Evolutionary conservation across 2,888 invertebrate species (phyloP), one percentile per base, ranked within the genome.

Genomic region (Eupithecia vulgata): DNA sequence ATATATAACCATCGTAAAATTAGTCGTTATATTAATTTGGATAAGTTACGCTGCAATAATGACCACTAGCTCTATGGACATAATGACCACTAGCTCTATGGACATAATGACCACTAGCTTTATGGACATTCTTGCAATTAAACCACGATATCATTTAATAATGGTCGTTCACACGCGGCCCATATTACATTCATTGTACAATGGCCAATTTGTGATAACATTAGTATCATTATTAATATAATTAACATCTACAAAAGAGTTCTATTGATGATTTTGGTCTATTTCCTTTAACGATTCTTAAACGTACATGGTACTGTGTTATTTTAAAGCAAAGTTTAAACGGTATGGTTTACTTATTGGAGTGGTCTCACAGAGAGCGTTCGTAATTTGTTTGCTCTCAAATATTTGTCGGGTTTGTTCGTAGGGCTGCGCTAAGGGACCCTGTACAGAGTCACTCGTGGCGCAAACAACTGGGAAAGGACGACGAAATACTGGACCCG

Each of bases 351-450:
- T 34, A 61, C 61, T 34, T 2, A 25, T 57, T 57, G 34, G 73
- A 57, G 30, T 42, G 25, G 59, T 15, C 64, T 13, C 65, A 52
- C 30, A 71, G 64, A 74, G 71, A 25, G 57, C 70, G 71, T 71
- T 48, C 62, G 13, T 74, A 71, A 74, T 71, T 69, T 75, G 73
- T 71, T 71, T 70, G 76, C 48, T 10, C 42, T 71, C 67, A 74
- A 71, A 74, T 61, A 57, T 57, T 57, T 57, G 25, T 67, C 13
- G 21, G 42, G 35, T 59, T 15, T 67, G 72, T 17, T 25, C 15
- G 48, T 48, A n/a, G n/a, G n/a, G n/a, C 48, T 48, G 17, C 17
- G 45, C 48, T 48, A 0, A 45, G 7, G n/a, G 7, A 45, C 45
- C 17, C 21, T 21, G 48, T 52, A 45, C 30, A 59, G 15, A 7